Conservation (phyloP, 2,113 vertebrate species). For the Taxidea taxus region DNA sequence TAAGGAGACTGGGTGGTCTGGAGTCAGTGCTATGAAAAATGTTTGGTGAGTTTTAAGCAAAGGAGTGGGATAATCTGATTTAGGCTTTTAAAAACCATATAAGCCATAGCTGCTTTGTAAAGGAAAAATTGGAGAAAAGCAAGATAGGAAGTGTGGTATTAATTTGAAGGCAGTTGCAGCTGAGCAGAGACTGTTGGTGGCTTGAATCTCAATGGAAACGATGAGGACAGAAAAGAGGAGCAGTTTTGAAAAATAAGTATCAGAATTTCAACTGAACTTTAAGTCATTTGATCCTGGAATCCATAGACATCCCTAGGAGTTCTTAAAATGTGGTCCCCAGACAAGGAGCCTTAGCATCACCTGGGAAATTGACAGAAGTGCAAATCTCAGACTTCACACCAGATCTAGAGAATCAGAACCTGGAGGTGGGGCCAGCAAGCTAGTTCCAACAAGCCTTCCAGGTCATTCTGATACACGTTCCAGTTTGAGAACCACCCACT, state of each 20-base stretch:
- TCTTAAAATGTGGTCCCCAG: neutral
- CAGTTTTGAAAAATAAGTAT: neutral
- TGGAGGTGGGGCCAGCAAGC: neutral
- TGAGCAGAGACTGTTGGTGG: neutral
- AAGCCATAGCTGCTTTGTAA: neutral
- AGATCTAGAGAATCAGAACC: neutral
- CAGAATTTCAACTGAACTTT: neutral
- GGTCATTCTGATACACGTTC: neutral
- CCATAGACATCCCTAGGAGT: neutral
- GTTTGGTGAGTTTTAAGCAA: neutral
- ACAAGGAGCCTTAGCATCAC: neutral
- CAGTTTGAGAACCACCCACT: neutral
- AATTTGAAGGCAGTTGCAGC: neutral
- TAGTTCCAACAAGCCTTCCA: neutral
- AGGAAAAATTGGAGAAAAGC: neutral
- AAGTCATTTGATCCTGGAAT: neutral
- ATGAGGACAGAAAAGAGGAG: neutral
- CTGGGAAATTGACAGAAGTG: neutral
- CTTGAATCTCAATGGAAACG: neutral
- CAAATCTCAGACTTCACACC: neutral
- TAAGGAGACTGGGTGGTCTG: rapidly evolving
- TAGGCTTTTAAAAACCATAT: neutral
- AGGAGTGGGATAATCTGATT: neutral
- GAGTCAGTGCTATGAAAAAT: neutral
- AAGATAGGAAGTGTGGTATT: neutral